Evolutionary conservation across 2,797 vertebrate genomes (phyloP), one percentile per base, ranked within the genome.

Genomic region (Fundulus diaphanus): DNA sequence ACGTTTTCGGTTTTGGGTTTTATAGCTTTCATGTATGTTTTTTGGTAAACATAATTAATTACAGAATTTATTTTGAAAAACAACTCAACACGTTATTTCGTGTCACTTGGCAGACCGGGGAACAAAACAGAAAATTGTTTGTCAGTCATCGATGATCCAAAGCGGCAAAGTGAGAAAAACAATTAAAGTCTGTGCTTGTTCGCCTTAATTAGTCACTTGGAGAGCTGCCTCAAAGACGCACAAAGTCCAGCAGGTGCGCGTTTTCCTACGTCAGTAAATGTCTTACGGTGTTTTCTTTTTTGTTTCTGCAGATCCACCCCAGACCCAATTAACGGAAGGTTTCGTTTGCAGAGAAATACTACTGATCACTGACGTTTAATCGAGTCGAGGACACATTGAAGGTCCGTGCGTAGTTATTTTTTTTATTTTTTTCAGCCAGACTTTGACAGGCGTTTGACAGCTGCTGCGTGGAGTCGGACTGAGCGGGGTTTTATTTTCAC

Each of bases 31-130:
- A 44, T 66, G 18, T 16, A 42, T 66, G 1, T 27, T 16, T 27
- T 66, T 66, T 1, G 63, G 2, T 18, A 4, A 44, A 27, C 44
- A 18, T 1, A 27, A 15, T 27, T 57, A 3, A 15, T 24, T 12
- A 0, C 3, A 1, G 0, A 2, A 56, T 87, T 88, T 88, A 85
- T 81, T 89, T 83, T 90, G 88, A 59, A 90, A 89, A 84, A 57
- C 35, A 0, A 0, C 0, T 7, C 0, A 1, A 24, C 2, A 1
- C 0, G 0, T 2, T 3, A 27, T 70, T 20, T 57, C 0, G 5
- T 11, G 27, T 27, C 18, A 24, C 0, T 16, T 67, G 66, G 18
- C n/a, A 59, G 11, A 18, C 33, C 54, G 12, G 8, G 2, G 18
- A 15, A 57, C 40, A 3, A 20, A 7, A 6, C 12, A 22, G 22